phyloP scores from a whole-genome alignment of 1,140 invertebrate genomes.

The Drosophila varians region DNA sequence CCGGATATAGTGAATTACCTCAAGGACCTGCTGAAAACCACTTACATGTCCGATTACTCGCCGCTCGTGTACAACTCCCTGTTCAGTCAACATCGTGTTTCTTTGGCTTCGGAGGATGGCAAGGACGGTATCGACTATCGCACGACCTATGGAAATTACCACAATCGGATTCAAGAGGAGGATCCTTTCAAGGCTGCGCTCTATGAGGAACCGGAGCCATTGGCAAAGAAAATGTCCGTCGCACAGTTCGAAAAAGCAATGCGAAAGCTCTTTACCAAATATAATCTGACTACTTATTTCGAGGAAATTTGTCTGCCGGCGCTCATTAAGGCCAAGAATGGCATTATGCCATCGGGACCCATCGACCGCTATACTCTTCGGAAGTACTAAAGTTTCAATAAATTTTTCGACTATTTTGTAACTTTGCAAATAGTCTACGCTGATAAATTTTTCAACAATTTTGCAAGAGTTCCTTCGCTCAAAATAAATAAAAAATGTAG shows the following conservation, averaged over 20 bases:
- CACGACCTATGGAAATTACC: slow-evolving; percentile 65
- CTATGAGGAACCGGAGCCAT: slow-evolving; percentile 2
- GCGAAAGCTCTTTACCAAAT: slow-evolving; percentile 68
- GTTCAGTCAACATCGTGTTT: slow-evolving; percentile 8
- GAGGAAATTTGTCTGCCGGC: slow-evolving; percentile 62
- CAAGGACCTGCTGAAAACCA: slow-evolving; percentile 40
- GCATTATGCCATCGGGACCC: slow-evolving; percentile 57
- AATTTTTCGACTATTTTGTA: neutral
- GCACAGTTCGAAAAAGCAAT: slow-evolving; percentile 38
- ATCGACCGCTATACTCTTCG: slow-evolving; percentile 66
- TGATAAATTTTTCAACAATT: neutral
- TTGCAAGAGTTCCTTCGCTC: too few relatives aligned
- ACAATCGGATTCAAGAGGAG: slow-evolving; percentile 57
- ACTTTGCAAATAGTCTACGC: neutral
- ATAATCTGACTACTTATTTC: slow-evolving; percentile 56
- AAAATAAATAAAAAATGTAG: neutral
- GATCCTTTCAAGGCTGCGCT: slow-evolving; percentile 6
- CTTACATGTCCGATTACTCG: slow-evolving; percentile 59
- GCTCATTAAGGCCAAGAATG: slow-evolving; percentile 55
- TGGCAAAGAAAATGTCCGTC: slow-evolving; percentile 20
- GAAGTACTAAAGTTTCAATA: slow-evolving; percentile 16
- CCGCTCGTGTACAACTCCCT: slow-evolving; percentile 45
- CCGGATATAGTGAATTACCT: slow-evolving; percentile 35
- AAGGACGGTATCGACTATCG: slow-evolving; percentile 24
- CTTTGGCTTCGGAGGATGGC: neutral